Percentiles rank a stretch among this genome's conserved stretches.
phyloP scores from a whole-genome alignment of 1,140 invertebrate species.

The Drosophila fuyamai region DNA sequence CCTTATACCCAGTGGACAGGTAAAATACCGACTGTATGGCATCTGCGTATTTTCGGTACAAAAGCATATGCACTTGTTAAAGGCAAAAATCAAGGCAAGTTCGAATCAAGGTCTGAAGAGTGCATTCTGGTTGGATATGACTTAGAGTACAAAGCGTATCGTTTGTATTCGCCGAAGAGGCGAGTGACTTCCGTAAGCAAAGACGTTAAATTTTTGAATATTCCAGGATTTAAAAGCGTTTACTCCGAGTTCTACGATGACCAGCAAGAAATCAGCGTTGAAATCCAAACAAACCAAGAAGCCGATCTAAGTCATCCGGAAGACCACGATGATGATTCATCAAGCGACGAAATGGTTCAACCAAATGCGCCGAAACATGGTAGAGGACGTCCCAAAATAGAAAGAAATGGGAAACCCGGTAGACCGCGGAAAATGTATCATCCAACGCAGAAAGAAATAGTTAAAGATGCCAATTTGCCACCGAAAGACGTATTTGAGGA shows the following conservation, averaged over 20 bases:
- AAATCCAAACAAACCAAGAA: background rate
- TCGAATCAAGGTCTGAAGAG: background rate
- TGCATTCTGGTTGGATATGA: slow-evolving; percentile 1
- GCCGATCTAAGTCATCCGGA: no score
- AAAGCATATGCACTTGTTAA: slow-evolving; percentile 4
- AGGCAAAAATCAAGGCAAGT: slow-evolving; percentile 1
- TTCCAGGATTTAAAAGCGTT: background rate
- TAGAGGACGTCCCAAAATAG: background rate
- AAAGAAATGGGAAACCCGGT: background rate
- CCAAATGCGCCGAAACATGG: background rate
- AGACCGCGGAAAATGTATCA: background rate
- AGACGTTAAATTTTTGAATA: background rate
- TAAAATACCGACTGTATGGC: slow-evolving; percentile 2
- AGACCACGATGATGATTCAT: background rate
- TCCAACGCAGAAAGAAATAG: no score
- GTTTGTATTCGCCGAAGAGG: slow-evolving; percentile 1
- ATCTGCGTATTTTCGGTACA: background rate
- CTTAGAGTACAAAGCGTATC: background rate
- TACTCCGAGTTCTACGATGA: background rate
- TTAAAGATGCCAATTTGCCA: no score
- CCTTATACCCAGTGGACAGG: background rate
- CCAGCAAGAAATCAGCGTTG: background rate
- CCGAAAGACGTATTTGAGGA: no score
- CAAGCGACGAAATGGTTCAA: no score
- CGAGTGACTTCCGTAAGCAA: background rate